These are phyloP conservation scores for Turdus rufiventris DNA, from an alignment of 2,113 vertebrate genomes.

Conservation along the genomic window DNA sequence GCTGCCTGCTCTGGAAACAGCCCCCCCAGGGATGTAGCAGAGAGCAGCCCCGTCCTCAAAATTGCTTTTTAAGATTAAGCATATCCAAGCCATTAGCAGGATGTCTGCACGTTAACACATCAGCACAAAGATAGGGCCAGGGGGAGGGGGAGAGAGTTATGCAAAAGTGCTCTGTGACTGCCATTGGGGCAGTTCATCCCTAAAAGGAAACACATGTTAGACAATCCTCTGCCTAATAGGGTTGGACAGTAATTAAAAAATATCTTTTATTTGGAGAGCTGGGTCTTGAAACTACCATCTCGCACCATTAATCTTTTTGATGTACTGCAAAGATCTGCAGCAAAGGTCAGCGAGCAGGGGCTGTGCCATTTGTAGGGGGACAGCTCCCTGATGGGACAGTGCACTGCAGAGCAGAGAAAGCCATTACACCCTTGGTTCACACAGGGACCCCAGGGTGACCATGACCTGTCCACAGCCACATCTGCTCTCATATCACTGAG, in stretches of 20 bases:
- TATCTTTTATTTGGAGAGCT: slow-evolving; percentile 67
- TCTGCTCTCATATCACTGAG: not conserved
- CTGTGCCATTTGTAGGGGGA: slow-evolving; percentile 13
- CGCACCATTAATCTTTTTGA: slow-evolving; percentile 63
- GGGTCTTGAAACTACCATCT: slow-evolving; percentile 64
- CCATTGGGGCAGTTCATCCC: slow-evolving; percentile 48
- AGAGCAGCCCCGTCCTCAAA: slow-evolving; percentile 11
- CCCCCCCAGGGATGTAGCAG: not conserved
- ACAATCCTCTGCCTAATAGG: slow-evolving; percentile 37
- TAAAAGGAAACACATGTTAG: slow-evolving; percentile 70
- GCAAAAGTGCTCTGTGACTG: slow-evolving; percentile 25
- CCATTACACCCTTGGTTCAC: not conserved
- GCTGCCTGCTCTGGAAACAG: not conserved
- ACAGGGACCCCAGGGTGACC: not conserved
- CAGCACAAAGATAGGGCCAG: slow-evolving; percentile 37
- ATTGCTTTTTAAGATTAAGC: slow-evolving; percentile 27
- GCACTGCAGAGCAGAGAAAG: not conserved
- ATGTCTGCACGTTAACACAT: slow-evolving; percentile 65
- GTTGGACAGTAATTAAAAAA: slow-evolving; percentile 71
- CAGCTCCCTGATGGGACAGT: not conserved
- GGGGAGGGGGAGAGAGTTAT: slow-evolving; percentile 36
- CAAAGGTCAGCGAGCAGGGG: slow-evolving; percentile 32
- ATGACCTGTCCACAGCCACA: not conserved
- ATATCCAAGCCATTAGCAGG: slow-evolving; percentile 32
- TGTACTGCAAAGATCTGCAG: slow-evolving; percentile 48